A percentile compares a stretch with the other conserved stretches of the same genome.
These are phyloP conservation scores for Tyria jacobaeae DNA, from an alignment of 2,888 invertebrate genomes.

Conservation along the genomic window DNA sequence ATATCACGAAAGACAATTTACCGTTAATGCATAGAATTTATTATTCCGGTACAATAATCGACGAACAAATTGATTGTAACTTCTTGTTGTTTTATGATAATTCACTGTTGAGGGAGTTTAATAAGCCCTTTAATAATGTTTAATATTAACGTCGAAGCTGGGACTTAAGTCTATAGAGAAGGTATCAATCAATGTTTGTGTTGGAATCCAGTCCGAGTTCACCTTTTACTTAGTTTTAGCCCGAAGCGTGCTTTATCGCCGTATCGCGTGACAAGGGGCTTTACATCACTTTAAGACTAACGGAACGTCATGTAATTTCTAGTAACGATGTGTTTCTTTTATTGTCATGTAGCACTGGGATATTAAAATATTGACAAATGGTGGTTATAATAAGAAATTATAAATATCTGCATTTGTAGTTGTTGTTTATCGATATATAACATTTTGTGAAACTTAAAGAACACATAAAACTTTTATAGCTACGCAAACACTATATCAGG, in stretches of 20 bases:
- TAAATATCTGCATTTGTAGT: not conserved
- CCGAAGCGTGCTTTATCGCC: slow-evolving; percentile 71
- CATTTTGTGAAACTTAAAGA: slow-evolving; percentile 34
- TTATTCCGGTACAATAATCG: slow-evolving; percentile 36
- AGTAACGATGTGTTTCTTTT: slow-evolving; percentile 82
- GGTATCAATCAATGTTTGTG: slow-evolving; percentile 53
- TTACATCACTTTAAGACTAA: slow-evolving; percentile 76
- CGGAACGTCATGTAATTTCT: slow-evolving; percentile 81
- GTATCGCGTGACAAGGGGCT: slow-evolving; percentile 77
- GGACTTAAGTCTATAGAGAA: slow-evolving; percentile 36
- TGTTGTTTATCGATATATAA: slow-evolving; percentile 29
- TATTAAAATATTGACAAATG: slow-evolving; percentile 56
- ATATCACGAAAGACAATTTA: slow-evolving; percentile 29
- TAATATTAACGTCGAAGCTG: slow-evolving; percentile 36
- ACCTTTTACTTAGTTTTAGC: slow-evolving; percentile 59
- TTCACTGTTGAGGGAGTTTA: slow-evolving; percentile 27
- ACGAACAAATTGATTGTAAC: slow-evolving; percentile 33
- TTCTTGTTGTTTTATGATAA: slow-evolving; percentile 44
- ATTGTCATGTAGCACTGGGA: slow-evolving; percentile 62
- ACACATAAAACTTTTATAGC: slow-evolving; percentile 38
- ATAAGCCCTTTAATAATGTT: slow-evolving; percentile 31
- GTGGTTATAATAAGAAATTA: slow-evolving; percentile 40
- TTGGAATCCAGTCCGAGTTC: slow-evolving; percentile 43
- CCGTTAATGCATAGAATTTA: slow-evolving; percentile 34
- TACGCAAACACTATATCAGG: slow-evolving; percentile 32